These are phyloP conservation scores for Vireo griseus DNA, from an alignment of 2,797 vertebrate species.

Conservation along the genomic window DNA sequence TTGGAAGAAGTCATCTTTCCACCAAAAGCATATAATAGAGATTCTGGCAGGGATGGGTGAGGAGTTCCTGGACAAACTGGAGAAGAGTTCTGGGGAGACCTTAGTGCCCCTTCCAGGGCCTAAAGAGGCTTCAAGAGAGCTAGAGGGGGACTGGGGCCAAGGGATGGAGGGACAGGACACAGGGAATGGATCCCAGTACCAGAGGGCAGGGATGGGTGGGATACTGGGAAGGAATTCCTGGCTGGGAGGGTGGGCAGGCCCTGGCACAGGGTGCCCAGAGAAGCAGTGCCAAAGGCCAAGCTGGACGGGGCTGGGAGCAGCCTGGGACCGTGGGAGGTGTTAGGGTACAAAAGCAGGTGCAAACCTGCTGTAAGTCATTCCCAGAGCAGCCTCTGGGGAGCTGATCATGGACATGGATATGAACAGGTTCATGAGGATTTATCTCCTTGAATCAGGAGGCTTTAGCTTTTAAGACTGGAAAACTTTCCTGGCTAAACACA, in stretches of 20 bases:
- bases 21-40: accelerated
- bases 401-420: not conserved
- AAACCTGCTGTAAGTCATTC: not conserved
- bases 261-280: not conserved
- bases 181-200: not conserved
- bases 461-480: not conserved
- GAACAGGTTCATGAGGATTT: not conserved
- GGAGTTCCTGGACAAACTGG: not conserved
- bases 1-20: not conserved
- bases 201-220: accelerated
- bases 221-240: not conserved
- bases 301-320: accelerated
- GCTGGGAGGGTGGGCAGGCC: accelerated
- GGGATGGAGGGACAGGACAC: accelerated
- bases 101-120: accelerated
- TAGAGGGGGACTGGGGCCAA: not conserved
- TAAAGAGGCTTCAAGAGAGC: not conserved
- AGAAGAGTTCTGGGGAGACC: not conserved
- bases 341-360: not conserved
- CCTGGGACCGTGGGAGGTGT: not conserved
- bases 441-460: not conserved
- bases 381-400: not conserved
- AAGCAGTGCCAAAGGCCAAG: accelerated
- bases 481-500: not conserved
- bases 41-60: not conserved